Evolutionary conservation across 2,113 vertebrate genomes (phyloP), one percentile per base, ranked within the genome.

Genomic region (Cyprinus carpio): DNA sequence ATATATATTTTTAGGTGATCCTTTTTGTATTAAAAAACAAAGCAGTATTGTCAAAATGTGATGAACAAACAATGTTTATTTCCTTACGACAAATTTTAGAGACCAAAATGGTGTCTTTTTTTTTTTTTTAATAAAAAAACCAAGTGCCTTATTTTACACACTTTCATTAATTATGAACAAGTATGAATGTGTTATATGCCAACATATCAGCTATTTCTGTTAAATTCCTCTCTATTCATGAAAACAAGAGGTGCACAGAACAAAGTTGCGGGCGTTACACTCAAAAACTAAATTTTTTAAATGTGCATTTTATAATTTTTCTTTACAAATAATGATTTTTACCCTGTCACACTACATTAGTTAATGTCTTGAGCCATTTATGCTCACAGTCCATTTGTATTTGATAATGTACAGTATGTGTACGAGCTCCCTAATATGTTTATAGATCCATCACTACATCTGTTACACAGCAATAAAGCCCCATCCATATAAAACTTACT

Each of bases 1-100:
- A n/a, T n/a, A n/a, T n/a, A n/a, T 96, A 96, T 96, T 96, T 95
- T 97, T 95, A 90, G 94, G 93, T 94, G 95, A 96, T 96, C 96
- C 96, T 97, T 97, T 96, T 98, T 96, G 95, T 96, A 95, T 96
- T 95, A 96, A 95, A 96, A 87, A 87, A 91, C 3, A 49, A 34
- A 75, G 11, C 90, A 96, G 96, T 97, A 95, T 97, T 98, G 96
- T 96, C 93, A 92, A 94, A 95, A 93, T 93, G 86, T 82, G 93
- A 96, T 93, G 93, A 96, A 96, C 95, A 96, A 96, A 95, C 95
- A 94, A 94, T 94, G 96, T 40, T 40, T 40, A 40, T 37, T 37
- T 37, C 37, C 40, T 40, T 40, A 40, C 2, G 40, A 43, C 43
- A 12, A 85, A 89, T 88, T 90, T 92, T 88, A 89, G 87, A 91